These are phyloP conservation scores for Mugil cephalus DNA, from an alignment of 2,113 vertebrate genomes.

Conservation along the genomic window DNA sequence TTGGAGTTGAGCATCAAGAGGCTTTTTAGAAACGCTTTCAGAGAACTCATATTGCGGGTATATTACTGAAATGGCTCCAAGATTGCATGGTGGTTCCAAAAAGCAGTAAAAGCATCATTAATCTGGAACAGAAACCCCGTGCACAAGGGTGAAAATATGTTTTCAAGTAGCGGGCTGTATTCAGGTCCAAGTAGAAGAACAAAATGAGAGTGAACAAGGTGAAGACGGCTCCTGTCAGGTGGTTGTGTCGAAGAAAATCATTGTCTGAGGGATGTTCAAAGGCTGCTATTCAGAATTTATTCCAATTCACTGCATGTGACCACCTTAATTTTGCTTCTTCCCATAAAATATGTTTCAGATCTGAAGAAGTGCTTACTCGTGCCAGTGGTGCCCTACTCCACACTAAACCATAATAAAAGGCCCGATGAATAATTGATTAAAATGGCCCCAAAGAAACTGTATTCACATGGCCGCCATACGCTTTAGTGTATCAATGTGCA, in stretches of 20 bases:
- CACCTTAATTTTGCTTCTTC: slow-evolving; percentile 7
- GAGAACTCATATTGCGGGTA: slow-evolving; percentile 14
- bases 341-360: slow-evolving; percentile 29
- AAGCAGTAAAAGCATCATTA: slow-evolving; percentile 9
- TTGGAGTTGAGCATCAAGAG: not conserved
- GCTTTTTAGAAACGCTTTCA: not conserved
- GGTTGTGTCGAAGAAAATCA: not conserved
- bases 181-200: not conserved
- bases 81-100: slow-evolving; percentile 1
- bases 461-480: slow-evolving; percentile 20
- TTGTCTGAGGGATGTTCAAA: not conserved
- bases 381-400: slow-evolving; percentile 11
- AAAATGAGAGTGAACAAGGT: not conserved
- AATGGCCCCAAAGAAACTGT: slow-evolving; percentile 41
- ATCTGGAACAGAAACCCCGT: not conserved
- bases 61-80: slow-evolving; percentile 35
- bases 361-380: slow-evolving; percentile 9
- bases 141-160: not conserved
- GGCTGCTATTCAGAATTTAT: not conserved
- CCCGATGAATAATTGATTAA: slow-evolving; percentile 62
- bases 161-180: slow-evolving; percentile 22
- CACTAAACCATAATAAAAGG: slow-evolving; percentile 56
- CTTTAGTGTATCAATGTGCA: slow-evolving; percentile 54
- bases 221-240: not conserved
- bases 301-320: not conserved